phyloP scores from a whole-genome alignment of 2,797 vertebrate species.

The Dicrostonyx torquatus region DNA sequence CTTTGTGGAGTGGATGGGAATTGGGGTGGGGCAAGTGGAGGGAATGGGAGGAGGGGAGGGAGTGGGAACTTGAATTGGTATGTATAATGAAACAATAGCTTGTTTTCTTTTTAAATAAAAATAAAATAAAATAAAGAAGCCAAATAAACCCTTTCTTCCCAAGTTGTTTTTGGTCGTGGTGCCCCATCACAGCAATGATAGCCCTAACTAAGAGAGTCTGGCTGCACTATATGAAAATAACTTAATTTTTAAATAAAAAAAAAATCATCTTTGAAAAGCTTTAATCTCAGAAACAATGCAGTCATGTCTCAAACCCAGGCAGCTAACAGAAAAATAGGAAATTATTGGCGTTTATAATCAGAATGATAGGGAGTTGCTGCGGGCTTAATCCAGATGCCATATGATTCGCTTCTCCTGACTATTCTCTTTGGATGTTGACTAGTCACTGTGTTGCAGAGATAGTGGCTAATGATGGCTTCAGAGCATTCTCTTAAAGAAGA shows the following conservation, averaged over 20 bases:
- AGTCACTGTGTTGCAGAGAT: background rate
- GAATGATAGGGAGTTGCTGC: background rate
- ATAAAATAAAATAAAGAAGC: background rate
- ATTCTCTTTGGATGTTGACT: background rate
- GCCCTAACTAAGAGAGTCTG: background rate
- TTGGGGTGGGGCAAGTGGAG: too few relatives aligned
- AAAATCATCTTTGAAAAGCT: slow-evolving; percentile 7
- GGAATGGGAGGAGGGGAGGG: too few relatives aligned
- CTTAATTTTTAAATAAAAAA: background rate
- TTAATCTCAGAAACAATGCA: slow-evolving; percentile 2
- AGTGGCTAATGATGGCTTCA: background rate
- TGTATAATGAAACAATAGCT: too few relatives aligned
- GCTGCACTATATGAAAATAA: background rate
- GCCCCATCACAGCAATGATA: background rate
- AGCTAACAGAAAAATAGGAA: slow-evolving; percentile 36
- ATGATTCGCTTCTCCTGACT: background rate
- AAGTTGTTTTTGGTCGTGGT: background rate
- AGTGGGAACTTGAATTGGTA: too few relatives aligned
- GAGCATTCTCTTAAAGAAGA: background rate
- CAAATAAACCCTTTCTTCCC: background rate
- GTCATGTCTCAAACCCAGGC: slow-evolving; percentile 18
- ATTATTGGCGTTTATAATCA: slow-evolving; percentile 13
- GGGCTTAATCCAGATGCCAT: background rate
- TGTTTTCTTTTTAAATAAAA: too few relatives aligned
- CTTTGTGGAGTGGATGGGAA: too few relatives aligned